Conservation (phyloP, 92 coral and sea anemone species). For the Heteractis magnifica region DNA sequence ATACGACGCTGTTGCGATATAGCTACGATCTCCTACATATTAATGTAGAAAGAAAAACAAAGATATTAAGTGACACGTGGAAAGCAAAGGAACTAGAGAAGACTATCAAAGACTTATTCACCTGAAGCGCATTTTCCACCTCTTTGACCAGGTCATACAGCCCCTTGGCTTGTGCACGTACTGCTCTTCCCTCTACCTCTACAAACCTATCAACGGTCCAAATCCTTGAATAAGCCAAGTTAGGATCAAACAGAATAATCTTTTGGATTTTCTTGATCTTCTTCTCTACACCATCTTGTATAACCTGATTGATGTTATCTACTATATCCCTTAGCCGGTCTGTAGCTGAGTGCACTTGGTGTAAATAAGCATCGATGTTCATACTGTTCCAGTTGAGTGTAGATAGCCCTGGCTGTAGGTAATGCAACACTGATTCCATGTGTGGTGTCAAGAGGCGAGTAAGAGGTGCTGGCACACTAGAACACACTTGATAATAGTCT, state of each 20-base stretch:
- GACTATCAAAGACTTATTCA: not conserved
- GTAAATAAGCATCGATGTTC: conserved; percentile 96
- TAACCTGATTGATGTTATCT: conserved; percentile 72
- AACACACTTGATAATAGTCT: conserved; percentile 83
- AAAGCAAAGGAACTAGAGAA: not conserved
- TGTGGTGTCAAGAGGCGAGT: conserved; percentile 82
- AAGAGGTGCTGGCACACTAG: conserved; percentile 74
- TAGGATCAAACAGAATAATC: conserved; percentile 83
- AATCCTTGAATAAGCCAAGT: conserved; percentile 70
- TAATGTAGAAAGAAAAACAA: too few relatives aligned
- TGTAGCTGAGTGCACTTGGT: conserved; percentile 95
- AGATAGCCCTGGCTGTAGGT: conserved; percentile 92
- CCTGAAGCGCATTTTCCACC: conserved; percentile 96
- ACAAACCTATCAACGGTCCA: conserved; percentile 82
- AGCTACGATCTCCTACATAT: conserved; percentile 74
- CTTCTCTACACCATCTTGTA: conserved; percentile 66
- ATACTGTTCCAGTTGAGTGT: conserved; percentile 96
- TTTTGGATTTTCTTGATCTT: conserved; percentile 66
- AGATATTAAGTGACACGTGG: not conserved
- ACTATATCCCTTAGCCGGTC: conserved; percentile 79
- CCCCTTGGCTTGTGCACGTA: conserved; percentile 61
- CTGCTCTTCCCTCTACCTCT: conserved; percentile 62
- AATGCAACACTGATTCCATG: conserved; percentile 91
- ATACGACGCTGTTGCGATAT: conserved; percentile 86
- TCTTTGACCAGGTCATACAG: conserved; percentile 81